Base-by-base conservation (phyloP, 2,113 vertebrate genomes). In the Rhinopomastus cyanomelas region DNA sequence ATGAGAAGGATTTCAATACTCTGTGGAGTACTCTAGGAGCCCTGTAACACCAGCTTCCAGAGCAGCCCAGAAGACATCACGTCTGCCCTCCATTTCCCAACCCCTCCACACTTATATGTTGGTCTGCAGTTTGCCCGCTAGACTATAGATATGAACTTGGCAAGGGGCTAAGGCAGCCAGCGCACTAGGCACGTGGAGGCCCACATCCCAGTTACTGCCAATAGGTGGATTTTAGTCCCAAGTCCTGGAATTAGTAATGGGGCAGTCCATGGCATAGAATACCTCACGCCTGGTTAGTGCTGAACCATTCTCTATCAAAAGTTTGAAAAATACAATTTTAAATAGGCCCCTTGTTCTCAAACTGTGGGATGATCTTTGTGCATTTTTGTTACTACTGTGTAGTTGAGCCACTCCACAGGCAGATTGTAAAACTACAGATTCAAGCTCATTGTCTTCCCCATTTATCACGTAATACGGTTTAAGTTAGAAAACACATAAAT, bases 101-200 rank as follows among this genome's bases (percentile, higher is more conserved):
- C 67, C 26, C 26, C 53, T 52, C 62, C 39, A n/a, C 29, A 65
- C 5, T 42, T 39, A 71, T 11, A 16, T 68, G 23, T 16, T 22
- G 30, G 68, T n/a, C 42, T 61, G 32, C 46, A 39, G 42, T 15
- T 17, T 11, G 25, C 32, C 42, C 79, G 25, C n/a, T n/a, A n/a
- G n/a, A 53, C 21, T 34, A 8, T 17, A 29, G 25, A 39, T 44
- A 36, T 23, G 3, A 29, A 65, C 8, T 16, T 29, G 37, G 19
- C 46, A 72, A 59, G n/a, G 23, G 26, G 52, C 34, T 71, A 36
- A 8, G 36, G 30, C 49, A 62, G 30, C 14, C 25, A 49, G 39
- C 9, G 13, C 19, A 26, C 8, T 34, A 6, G 25, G 53, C 81
- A 62, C 0, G 0, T 14, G 11, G 30, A 6, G 5, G 44, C 34